A percentile compares a stretch with the other conserved stretches of the same genome.
These are phyloP conservation scores for Gymnothorax reevesii DNA, from an alignment of 2,797 vertebrate species.

Conservation along the genomic window DNA sequence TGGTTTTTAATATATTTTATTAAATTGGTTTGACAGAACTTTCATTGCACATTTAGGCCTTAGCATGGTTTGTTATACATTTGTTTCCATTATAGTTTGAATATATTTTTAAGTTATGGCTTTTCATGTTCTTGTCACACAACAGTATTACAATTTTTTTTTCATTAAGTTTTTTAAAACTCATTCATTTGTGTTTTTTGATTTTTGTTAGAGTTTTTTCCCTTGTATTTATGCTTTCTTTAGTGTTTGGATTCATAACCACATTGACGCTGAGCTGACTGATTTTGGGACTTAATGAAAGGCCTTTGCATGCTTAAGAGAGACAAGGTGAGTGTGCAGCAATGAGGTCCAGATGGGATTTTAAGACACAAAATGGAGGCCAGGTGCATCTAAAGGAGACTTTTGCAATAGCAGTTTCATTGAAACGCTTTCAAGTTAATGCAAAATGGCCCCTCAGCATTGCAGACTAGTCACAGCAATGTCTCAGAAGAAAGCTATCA, in stretches of 20 bases:
- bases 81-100: conserved; percentile 1
- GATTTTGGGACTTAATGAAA: conserved; percentile 42
- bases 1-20: background rate
- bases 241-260: conserved; percentile 69
- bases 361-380: background rate
- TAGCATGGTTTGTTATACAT: background rate
- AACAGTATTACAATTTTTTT: background rate
- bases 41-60: too few relatives aligned
- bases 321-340: conserved; percentile 54
- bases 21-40: too few relatives aligned
- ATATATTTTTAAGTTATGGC: background rate
- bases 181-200: conserved; percentile 39
- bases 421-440: background rate
- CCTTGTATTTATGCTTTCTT: conserved; percentile 53
- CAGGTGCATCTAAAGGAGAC: background rate
- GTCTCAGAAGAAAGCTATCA: too few relatives aligned
- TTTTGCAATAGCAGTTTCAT: background rate
- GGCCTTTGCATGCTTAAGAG: background rate
- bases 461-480: too few relatives aligned
- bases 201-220: conserved; percentile 56
- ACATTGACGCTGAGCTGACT: conserved; percentile 47
- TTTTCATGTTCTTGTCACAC: background rate
- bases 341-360: background rate
- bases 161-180: conserved; percentile 26
- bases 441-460: too few relatives aligned